Percentiles rank a stretch among this genome's conserved stretches.
Evolutionary conservation across 2,797 vertebrate species (phyloP).

Genomic region (Phylloscopus collybita): DNA sequence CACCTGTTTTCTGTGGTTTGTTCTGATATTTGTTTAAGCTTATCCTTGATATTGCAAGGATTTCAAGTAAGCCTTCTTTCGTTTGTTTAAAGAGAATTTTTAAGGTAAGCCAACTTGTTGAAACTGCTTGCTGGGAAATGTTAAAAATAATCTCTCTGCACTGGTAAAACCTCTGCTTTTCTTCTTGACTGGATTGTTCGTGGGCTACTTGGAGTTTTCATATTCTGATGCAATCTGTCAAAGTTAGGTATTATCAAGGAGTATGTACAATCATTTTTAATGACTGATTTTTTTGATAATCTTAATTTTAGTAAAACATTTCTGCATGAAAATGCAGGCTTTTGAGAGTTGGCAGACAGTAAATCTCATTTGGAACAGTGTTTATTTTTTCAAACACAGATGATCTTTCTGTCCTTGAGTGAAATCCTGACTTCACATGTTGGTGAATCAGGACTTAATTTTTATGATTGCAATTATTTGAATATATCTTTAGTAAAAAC

Average conservation of each 20-base stretch:
- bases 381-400: not conserved
- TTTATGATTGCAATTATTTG: not conserved
- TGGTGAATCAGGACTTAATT: not conserved
- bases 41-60: not conserved
- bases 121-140: not conserved
- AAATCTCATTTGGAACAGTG: not conserved
- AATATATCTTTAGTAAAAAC: not conserved
- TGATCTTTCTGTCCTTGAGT: not conserved
- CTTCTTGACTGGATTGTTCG: not conserved
- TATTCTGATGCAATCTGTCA: not conserved
- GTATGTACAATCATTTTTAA: not conserved
- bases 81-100: not conserved
- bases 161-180: not conserved
- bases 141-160: not conserved
- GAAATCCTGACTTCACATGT: not conserved
- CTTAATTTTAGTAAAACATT: not conserved
- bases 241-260: not conserved
- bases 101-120: constrained; percentile 32
- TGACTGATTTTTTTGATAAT: not conserved
- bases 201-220: not conserved
- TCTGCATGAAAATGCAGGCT: not conserved
- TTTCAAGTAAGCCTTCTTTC: not conserved
- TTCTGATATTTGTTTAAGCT: not conserved
- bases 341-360: not conserved
- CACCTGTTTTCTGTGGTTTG: not conserved